Evolutionary conservation across 2,113 vertebrate species (phyloP), one percentile per base, ranked within the genome.

Genomic region (Sinocyclocheilus anshuiensis): DNA sequence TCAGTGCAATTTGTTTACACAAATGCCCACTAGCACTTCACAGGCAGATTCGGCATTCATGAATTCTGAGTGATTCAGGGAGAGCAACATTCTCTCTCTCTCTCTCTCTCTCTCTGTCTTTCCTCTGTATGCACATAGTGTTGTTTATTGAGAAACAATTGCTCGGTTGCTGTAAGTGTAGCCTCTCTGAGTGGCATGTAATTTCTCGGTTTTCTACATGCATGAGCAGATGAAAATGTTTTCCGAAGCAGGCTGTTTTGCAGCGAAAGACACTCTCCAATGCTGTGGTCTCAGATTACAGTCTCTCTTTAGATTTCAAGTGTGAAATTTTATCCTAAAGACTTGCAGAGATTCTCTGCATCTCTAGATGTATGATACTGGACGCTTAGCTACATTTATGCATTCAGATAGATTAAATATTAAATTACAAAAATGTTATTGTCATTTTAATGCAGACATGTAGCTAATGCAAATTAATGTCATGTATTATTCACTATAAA

Each of bases 61-160:
- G 71, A 83, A 74, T 86, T 36, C 29, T 67, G 59, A 20, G 59
- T 86, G 69, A 84, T 36, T 88, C 59, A 88, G 24, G 18, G 75
- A 20, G 29, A 75, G 76, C 72, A 29, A 42, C 29, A 10, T 22
- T 42, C 53, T 7, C 77, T 59, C 24, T 45, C n/a, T 76, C 78
- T 11, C 39, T 42, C 39, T 42, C 39, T 75, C 29, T 72, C 45
- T 48, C 45, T 48, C 45, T 48, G 11, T 3, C 45, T n/a, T 42
- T 18, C 55, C 74, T 22, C 63, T 83, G 11, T 84, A 45, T 84
- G 69, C 84, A 53, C 55, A 83, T 59, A 48, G 55, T 7, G 2
- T 48, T 26, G 13, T 75, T 84, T 81, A 84, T 87, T 89, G 80
- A 84, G 61, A 86, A 89, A 89, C 88, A 72, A 69, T 86, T 81